Evolutionary conservation across 2,888 invertebrate genomes (phyloP), one percentile per base, ranked within the genome.

Genomic region (Pterobdella sp.): DNA sequence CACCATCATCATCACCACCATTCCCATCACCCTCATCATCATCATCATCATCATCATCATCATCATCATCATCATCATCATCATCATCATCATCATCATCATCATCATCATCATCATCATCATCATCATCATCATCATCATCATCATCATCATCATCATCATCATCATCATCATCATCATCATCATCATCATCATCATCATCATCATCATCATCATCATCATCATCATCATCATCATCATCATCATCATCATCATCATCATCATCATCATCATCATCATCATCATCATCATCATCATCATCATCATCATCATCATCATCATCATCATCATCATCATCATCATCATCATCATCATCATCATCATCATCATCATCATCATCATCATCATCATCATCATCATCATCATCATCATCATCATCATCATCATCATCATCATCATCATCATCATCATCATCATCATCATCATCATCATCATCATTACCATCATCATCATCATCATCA

Each of bases 291-390:
- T 74, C 73, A 73, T 73, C 72, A 74, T 73, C 74, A 73, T 74
- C 73, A 73, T 74, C 72, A 72, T 73, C 69, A 76, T 73, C 73
- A 72, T 74, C 73, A 74, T 68, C 72, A 74, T 74, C 67, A 72
- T 70, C 74, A 67, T 73, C 73, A 73, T 65, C 74, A 76, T 73
- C 73, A 72, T 73, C 74, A 73, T 74, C 74, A 67, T 73, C 72
- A 64, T 73, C 72, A 72, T 73, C 73, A 71, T 73, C 73, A 73
- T 71, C 73, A 72, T 72, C 63, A 73, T 65, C 72, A 72, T 64
- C 73, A 42, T 42, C 60, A 56, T n/a, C 7, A 56, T n/a, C n/a
- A 56, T 56, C 60, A 56, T 56, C n/a, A 56, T 56, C 60, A 56
- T 18, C n/a, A 56, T 56, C 60, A 56, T 56, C 60, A 56, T 18